Evolutionary conservation across 2,797 vertebrate genomes (phyloP).

Genomic region (Alfaro cultratus): DNA sequence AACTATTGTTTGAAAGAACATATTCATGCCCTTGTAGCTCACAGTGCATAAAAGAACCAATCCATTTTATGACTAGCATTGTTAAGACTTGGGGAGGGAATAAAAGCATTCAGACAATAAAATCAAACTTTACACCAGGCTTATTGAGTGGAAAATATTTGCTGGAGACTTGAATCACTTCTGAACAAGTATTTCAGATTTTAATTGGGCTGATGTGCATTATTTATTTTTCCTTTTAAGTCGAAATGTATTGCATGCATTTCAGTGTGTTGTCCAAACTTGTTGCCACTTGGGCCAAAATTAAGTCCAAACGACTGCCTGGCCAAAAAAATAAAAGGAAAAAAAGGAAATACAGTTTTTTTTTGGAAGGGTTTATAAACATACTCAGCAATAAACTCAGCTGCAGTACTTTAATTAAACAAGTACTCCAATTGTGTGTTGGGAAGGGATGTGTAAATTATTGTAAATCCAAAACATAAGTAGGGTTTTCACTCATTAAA

Average conservation of each 20-base stretch:
- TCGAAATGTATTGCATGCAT: not conserved
- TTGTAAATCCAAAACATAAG: too few relatives aligned
- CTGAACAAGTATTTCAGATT: not conserved
- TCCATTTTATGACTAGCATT: slow-evolving; percentile 1
- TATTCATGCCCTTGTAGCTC: not conserved
- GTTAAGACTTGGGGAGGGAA: not conserved
- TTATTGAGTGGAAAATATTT: slow-evolving; percentile 10
- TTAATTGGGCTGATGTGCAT: not conserved
- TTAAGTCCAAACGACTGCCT: too few relatives aligned
- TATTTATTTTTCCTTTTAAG: not conserved
- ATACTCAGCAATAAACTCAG: too few relatives aligned
- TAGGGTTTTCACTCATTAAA: too few relatives aligned
- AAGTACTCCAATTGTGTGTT: too few relatives aligned
- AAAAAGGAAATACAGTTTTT: too few relatives aligned
- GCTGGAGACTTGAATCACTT: not conserved
- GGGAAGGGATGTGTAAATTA: too few relatives aligned
- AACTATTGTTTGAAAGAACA: not conserved
- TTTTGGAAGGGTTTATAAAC: too few relatives aligned
- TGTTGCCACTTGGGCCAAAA: too few relatives aligned
- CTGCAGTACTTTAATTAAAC: too few relatives aligned
- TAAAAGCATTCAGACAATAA: not conserved
- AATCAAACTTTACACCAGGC: not conserved
- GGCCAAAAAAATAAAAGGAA: too few relatives aligned
- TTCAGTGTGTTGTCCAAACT: not conserved
- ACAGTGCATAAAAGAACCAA: not conserved